Evolutionary conservation across 2,113 vertebrate species (phyloP).

Genomic region (Vombatus ursinus): DNA sequence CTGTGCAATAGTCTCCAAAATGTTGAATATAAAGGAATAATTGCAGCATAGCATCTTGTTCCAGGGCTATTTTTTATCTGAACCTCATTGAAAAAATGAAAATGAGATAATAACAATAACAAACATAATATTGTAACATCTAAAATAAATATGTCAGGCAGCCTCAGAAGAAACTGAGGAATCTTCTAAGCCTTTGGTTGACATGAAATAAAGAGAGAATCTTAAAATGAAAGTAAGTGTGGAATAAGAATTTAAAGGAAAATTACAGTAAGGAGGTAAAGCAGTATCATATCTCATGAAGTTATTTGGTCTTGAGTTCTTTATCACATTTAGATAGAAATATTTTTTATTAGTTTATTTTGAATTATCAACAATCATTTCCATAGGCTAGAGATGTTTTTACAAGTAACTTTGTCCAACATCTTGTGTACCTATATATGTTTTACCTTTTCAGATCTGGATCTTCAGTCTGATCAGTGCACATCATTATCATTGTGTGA

Average conservation of each 20-base stretch:
- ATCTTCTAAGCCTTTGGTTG: not conserved
- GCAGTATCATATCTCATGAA: accelerated
- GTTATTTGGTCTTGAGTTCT: accelerated
- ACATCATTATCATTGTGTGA: slow-evolving; percentile 84
- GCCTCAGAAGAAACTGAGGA: not conserved
- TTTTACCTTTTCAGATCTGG: slow-evolving; percentile 86
- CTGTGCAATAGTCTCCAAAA: not conserved
- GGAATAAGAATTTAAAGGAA: not conserved
- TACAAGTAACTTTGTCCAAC: not conserved
- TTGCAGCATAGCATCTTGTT: not conserved
- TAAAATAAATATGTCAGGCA: not conserved
- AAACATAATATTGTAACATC: not conserved
- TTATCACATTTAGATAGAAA: not conserved
- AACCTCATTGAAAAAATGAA: not conserved
- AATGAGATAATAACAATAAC: not conserved
- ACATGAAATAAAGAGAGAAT: not conserved
- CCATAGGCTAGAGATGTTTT: not conserved
- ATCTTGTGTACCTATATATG: accelerated
- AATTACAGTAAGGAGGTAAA: not conserved
- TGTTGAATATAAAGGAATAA: not conserved
- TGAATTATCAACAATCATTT: too few species aligned
- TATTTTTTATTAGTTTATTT: too few species aligned
- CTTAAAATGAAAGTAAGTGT: not conserved
- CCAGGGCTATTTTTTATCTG: not conserved
- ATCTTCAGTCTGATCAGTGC: slow-evolving; percentile 86